These are phyloP conservation scores for Monarcha castaneiventris DNA, from an alignment of 2,113 vertebrate species.

Conservation along the genomic window DNA sequence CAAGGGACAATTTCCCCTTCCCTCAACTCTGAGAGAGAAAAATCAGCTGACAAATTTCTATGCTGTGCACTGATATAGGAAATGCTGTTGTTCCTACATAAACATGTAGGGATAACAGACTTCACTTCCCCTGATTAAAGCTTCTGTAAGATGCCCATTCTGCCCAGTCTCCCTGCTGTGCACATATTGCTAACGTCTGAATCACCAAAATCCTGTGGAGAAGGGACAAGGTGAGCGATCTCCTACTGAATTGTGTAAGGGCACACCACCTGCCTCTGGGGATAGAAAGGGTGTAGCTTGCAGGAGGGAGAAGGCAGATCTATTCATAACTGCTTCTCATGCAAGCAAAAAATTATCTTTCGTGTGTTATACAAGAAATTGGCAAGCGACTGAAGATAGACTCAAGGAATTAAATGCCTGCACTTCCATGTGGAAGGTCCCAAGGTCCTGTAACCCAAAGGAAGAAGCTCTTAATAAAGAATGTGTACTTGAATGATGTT, in stretches of 20 bases:
- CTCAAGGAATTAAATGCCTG: background rate
- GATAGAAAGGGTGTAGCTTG: background rate
- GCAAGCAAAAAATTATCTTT: background rate
- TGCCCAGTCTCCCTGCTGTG: background rate
- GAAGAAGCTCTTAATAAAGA: background rate
- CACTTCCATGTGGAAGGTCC: background rate
- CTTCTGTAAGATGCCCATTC: background rate
- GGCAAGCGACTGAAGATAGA: background rate
- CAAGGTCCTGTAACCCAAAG: background rate
- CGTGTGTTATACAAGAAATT: accelerated
- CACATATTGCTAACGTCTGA: background rate
- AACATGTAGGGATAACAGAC: background rate
- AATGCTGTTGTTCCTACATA: background rate
- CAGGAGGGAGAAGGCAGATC: background rate
- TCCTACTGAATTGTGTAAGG: background rate
- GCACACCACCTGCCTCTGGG: background rate
- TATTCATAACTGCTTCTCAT: background rate
- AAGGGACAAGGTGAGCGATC: background rate
- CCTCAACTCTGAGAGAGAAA: background rate
- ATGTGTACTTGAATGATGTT: background rate
- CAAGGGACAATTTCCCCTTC: background rate
- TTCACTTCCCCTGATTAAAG: background rate
- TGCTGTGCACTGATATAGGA: background rate
- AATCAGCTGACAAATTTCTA: background rate
- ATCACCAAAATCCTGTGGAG: background rate